Percentiles rank a stretch among this genome's conserved stretches.
These are phyloP conservation scores for Linyphia triangularis DNA, from an alignment of 2,888 invertebrate species.

Conservation along the genomic window DNA sequence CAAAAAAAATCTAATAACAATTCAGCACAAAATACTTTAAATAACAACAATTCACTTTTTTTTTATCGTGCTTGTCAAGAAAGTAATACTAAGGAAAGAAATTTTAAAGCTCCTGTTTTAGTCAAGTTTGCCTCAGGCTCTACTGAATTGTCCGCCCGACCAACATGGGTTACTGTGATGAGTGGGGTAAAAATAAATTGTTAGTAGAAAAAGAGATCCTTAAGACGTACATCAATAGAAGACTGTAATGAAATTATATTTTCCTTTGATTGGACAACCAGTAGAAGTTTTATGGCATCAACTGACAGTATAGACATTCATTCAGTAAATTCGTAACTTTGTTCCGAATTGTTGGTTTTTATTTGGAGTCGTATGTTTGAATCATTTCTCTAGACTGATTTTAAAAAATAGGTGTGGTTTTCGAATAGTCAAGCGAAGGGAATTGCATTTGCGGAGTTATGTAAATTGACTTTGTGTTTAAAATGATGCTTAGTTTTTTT, in stretches of 20 bases:
- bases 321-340: no score
- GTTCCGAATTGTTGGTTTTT: no score
- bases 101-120: background rate
- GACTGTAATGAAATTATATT: background rate
- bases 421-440: no score
- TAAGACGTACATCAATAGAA: background rate
- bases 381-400: no score
- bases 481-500: no score
- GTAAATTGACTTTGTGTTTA: no score
- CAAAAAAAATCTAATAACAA: no score
- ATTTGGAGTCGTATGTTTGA: no score
- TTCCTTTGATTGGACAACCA: background rate
- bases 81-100: background rate
- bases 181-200: background rate
- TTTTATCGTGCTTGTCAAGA: background rate
- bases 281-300: conserved; percentile 3
- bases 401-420: no score
- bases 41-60: background rate
- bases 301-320: no score
- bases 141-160: background rate
- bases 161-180: background rate
- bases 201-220: background rate
- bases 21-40: background rate
- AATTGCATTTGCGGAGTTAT: no score
- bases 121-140: background rate